Conservation (phyloP, 2,113 vertebrate species). For the Oreotragus oreotragus region DNA sequence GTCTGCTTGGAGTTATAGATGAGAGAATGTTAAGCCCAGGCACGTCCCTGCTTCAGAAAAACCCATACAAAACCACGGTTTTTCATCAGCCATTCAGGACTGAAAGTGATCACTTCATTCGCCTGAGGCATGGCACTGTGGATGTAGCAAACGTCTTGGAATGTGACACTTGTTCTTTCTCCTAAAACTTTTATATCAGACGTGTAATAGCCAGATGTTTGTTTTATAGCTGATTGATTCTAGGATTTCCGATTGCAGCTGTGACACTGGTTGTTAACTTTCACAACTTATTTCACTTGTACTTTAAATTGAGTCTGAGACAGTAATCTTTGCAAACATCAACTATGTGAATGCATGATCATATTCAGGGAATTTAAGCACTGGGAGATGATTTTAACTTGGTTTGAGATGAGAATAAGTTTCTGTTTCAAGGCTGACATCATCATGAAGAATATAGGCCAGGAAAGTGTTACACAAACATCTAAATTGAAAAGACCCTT, state of each 20-base stretch:
- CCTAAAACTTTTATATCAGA: not conserved
- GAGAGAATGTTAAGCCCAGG: not conserved
- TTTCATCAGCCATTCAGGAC: not conserved
- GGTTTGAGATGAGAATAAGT: slow-evolving; percentile 57
- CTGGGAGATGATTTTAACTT: slow-evolving; percentile 14
- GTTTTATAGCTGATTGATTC: not conserved
- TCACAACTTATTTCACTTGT: not conserved
- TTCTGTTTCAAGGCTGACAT: slow-evolving; percentile 55
- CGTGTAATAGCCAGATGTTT: not conserved
- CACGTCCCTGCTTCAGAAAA: not conserved
- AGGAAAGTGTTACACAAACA: slow-evolving; percentile 64
- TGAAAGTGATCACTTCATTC: not conserved
- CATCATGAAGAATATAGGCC: slow-evolving; percentile 53
- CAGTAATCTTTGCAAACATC: not conserved
- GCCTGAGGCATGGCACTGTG: not conserved
- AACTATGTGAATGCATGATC: not conserved
- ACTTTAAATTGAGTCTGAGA: not conserved
- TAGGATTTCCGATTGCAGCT: not conserved
- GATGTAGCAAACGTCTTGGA: not conserved
- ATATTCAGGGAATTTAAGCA: not conserved
- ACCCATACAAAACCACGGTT: not conserved
- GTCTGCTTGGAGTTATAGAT: not conserved
- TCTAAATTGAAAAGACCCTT: slow-evolving; percentile 50
- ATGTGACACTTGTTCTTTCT: not conserved
- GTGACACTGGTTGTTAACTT: not conserved